A percentile compares a stretch with the other conserved stretches of the same genome.
Conservation (phyloP, 64 coral and sea anemone species). For the Montipora cactus region DNA sequence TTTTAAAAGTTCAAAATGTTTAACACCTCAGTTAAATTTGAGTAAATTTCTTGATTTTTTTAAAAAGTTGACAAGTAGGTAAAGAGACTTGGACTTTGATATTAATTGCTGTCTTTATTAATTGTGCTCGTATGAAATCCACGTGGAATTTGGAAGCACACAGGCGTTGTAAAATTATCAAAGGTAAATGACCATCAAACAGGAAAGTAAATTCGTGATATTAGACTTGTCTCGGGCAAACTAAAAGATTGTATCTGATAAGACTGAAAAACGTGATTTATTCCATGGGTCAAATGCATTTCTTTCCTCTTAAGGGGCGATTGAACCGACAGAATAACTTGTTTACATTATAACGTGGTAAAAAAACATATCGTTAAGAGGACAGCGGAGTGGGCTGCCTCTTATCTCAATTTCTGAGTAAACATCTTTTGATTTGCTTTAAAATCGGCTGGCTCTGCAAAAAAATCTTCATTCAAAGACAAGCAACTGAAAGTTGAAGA, state of each 20-base stretch:
- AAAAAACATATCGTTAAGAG: conserved; percentile 28
- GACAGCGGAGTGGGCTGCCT: not conserved
- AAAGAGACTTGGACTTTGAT: conserved; percentile 2
- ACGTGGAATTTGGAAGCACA: not conserved
- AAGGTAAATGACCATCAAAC: not conserved
- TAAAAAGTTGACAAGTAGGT: not conserved
- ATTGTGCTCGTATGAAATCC: too few species aligned
- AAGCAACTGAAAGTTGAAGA: not conserved
- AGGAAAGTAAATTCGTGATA: not conserved
- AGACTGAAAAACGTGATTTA: not conserved
- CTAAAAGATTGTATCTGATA: not conserved
- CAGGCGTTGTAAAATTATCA: not conserved
- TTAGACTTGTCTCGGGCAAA: not conserved
- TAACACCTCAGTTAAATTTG: too few species aligned
- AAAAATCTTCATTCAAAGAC: not conserved
- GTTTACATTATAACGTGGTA: not conserved
- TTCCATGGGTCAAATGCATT: not conserved
- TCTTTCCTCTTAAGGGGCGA: too few species aligned
- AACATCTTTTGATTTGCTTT: conserved; percentile 5
- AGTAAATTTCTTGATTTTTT: too few species aligned
- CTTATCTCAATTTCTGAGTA: conserved; percentile 35
- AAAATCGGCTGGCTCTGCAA: not conserved
- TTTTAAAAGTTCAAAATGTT: too few species aligned
- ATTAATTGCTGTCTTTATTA: not conserved
- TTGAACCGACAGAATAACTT: not conserved